Conservation (phyloP, 2,113 vertebrate genomes). For the Periophthalmodon schlosseri region DNA sequence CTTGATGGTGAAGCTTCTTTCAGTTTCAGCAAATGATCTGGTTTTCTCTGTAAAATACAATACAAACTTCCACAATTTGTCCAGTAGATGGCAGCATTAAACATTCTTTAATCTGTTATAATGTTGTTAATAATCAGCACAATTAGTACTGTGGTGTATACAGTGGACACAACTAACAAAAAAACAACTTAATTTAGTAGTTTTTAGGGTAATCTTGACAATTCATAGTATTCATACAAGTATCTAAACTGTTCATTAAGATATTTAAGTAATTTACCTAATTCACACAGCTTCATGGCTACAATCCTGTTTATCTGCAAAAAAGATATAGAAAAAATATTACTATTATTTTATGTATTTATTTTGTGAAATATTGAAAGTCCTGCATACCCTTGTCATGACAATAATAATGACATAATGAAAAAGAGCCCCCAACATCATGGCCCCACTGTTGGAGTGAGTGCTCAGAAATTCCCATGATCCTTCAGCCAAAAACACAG, state of each 20-base stretch:
- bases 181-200: too few relatives aligned
- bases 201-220: background rate
- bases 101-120: background rate
- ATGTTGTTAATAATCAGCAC: background rate
- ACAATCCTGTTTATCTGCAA: conserved; percentile 84
- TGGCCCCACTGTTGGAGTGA: conserved; percentile 74
- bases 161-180: background rate
- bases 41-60: conserved; percentile 81
- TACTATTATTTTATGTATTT: background rate
- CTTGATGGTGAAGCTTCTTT: conserved; percentile 88
- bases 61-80: conserved; percentile 22
- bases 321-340: conserved; percentile 16
- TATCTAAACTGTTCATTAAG: background rate
- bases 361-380: conserved; percentile 6
- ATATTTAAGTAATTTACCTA: conserved; percentile 76
- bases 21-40: conserved; percentile 80
- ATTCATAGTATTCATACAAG: background rate
- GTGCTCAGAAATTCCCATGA: conserved; percentile 64
- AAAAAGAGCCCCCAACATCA: conserved; percentile 83
- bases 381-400: conserved; percentile 80
- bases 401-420: conserved; percentile 88
- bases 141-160: background rate
- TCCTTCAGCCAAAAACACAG: conserved; percentile 70
- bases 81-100: background rate
- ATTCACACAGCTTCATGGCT: conserved; percentile 83